phyloP scores from a whole-genome alignment of 2,113 vertebrate species.

The Lagenorhynchus albirostris region DNA sequence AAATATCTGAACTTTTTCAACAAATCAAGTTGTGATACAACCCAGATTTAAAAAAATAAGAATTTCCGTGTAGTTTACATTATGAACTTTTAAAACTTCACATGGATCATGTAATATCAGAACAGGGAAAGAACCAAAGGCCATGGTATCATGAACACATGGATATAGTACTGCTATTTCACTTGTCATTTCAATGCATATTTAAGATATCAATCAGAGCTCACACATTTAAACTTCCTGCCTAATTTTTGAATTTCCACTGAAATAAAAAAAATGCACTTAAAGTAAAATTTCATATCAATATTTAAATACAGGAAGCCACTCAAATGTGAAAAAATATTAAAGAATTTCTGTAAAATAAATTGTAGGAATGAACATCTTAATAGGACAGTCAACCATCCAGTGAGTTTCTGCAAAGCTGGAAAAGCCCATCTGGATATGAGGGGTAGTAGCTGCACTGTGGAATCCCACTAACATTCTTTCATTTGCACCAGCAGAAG shows the following conservation, averaged over 20 bases:
- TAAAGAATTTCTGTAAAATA: not conserved
- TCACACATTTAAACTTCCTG: not conserved
- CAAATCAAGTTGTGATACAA: not conserved
- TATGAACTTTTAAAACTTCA: not conserved
- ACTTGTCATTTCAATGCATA: not conserved
- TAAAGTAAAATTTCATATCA: not conserved
- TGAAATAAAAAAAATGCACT: not conserved
- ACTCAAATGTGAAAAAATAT: not conserved
- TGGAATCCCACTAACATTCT: not conserved
- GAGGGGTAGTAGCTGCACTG: accelerated
- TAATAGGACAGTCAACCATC: not conserved
- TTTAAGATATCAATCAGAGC: not conserved
- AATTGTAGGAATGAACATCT: not conserved
- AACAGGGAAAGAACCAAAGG: not conserved
- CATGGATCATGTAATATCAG: not conserved
- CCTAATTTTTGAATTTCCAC: not conserved
- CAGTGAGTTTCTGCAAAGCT: not conserved
- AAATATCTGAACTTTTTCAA: not conserved
- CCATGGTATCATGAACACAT: accelerated
- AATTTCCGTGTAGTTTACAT: not conserved
- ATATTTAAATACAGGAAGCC: not conserved
- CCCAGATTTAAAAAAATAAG: not conserved
- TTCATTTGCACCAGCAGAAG: not conserved
- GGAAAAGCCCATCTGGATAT: not conserved
- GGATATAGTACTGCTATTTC: not conserved